phyloP scores from a whole-genome alignment of 2,113 vertebrate species.

The Cichladusa arquata region DNA sequence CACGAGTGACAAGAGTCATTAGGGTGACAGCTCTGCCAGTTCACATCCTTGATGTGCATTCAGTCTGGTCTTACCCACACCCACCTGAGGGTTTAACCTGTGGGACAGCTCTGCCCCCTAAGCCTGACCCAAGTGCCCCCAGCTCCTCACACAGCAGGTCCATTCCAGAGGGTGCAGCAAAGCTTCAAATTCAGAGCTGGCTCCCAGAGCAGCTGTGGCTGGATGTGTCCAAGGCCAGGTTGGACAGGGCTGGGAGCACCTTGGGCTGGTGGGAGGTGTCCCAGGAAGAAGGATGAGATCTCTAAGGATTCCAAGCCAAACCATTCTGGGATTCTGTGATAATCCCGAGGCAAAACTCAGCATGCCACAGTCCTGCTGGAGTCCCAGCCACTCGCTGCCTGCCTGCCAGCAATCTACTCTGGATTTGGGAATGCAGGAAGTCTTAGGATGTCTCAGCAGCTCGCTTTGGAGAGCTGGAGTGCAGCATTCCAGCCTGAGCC shows the following conservation, averaged over 20 bases:
- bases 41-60: rapidly evolving
- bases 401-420: not conserved
- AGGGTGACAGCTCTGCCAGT: not conserved
- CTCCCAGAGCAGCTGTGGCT: not conserved
- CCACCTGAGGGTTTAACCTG: not conserved
- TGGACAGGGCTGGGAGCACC: not conserved
- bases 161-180: not conserved
- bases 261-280: not conserved
- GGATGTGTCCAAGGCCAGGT: not conserved
- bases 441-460: not conserved
- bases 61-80: not conserved
- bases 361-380: rapidly evolving
- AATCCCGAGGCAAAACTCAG: not conserved
- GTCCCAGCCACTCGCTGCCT: not conserved
- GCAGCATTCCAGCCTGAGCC: not conserved
- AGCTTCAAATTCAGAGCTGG: not conserved
- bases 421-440: not conserved
- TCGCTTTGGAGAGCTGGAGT: not conserved
- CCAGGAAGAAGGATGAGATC: not conserved
- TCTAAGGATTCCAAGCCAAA: not conserved
- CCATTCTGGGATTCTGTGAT: not conserved
- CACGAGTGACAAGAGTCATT: not conserved
- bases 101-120: not conserved
- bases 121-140: not conserved
- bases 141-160: not conserved